Evolutionary conservation across 2,888 invertebrate species (phyloP).

Genomic region (Melipona beecheii): DNA sequence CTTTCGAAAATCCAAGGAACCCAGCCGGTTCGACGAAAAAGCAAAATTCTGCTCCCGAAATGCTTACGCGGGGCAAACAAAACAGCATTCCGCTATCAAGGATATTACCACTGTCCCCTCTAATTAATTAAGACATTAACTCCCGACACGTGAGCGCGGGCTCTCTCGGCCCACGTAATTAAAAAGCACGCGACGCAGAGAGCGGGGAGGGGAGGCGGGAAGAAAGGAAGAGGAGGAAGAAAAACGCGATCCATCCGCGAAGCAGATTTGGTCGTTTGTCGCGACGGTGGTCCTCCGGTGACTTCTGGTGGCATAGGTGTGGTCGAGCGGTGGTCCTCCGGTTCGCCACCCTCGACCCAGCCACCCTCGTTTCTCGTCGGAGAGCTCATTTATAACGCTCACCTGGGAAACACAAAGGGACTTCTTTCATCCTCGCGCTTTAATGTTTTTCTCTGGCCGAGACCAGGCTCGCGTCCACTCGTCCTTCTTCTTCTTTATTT

Average conservation of each 20-base stretch:
- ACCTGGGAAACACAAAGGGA: slow-evolving; percentile 81
- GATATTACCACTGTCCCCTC: slow-evolving; percentile 13
- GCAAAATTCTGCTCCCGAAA: neutral
- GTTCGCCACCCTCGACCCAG: slow-evolving; percentile 54
- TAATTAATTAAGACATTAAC: slow-evolving; percentile 38
- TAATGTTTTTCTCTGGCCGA: slow-evolving; percentile 71
- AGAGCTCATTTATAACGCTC: slow-evolving; percentile 82
- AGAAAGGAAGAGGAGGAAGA: neutral
- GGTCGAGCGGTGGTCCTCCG: slow-evolving; percentile 73
- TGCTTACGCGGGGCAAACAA: neutral
- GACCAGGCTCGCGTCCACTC: slow-evolving; percentile 44
- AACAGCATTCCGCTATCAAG: slow-evolving; percentile 4
- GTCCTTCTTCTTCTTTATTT: slow-evolving; percentile 22
- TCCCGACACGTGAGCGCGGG: slow-evolving; percentile 6
- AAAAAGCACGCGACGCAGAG: slow-evolving; percentile 15
- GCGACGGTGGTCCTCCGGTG: slow-evolving; percentile 74
- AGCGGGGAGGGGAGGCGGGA: neutral
- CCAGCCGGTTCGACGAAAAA: no score
- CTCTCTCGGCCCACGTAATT: slow-evolving; percentile 8
- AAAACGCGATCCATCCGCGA: slow-evolving; percentile 31
- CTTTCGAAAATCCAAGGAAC: neutral
- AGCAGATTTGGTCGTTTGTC: slow-evolving; percentile 59
- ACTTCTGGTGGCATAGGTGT: slow-evolving; percentile 80
- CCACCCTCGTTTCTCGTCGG: slow-evolving; percentile 60
- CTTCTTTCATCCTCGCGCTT: slow-evolving; percentile 77